Evolutionary conservation across 2,888 invertebrate species (phyloP).

Genomic region (Elmis aenea): DNA sequence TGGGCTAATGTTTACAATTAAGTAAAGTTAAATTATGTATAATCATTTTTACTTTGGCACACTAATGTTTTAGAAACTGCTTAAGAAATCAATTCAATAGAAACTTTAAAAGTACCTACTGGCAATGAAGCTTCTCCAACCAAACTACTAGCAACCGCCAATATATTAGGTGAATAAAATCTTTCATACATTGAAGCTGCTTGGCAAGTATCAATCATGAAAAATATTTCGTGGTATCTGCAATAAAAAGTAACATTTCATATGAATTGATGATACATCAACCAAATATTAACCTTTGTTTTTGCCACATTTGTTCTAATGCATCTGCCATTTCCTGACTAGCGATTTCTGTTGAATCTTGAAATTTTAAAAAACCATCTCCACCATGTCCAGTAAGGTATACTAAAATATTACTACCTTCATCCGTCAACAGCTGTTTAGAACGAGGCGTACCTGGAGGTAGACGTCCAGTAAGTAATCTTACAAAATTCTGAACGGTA

Average conservation of each 20-base stretch:
- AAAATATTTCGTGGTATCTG: constrained; percentile 96
- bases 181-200: constrained; percentile 98
- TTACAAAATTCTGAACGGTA: constrained; percentile 97
- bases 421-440: constrained; percentile 91
- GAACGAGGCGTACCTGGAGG: constrained; percentile 91
- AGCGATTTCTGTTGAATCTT: constrained; percentile 98
- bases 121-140: constrained; percentile 98
- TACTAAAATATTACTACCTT: constrained; percentile 93
- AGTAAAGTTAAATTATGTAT: background rate
- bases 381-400: constrained; percentile 97
- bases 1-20: background rate
- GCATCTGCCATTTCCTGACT: constrained; percentile 98
- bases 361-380: constrained; percentile 98
- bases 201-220: constrained; percentile 99
- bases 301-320: constrained; percentile 99
- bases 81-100: no score
- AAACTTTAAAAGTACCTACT: constrained; percentile 52
- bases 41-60: no score
- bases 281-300: constrained; percentile 60
- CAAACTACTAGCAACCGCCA: constrained; percentile 94
- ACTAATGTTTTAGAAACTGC: no score
- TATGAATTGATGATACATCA: background rate
- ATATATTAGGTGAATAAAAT: constrained; percentile 96
- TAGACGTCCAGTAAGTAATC: constrained; percentile 88
- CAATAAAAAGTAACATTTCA: no score